Percentiles rank a stretch among this genome's conserved stretches.
Conservation (phyloP, 2,797 vertebrate species). For the Parotocinclus haroldoi region DNA sequence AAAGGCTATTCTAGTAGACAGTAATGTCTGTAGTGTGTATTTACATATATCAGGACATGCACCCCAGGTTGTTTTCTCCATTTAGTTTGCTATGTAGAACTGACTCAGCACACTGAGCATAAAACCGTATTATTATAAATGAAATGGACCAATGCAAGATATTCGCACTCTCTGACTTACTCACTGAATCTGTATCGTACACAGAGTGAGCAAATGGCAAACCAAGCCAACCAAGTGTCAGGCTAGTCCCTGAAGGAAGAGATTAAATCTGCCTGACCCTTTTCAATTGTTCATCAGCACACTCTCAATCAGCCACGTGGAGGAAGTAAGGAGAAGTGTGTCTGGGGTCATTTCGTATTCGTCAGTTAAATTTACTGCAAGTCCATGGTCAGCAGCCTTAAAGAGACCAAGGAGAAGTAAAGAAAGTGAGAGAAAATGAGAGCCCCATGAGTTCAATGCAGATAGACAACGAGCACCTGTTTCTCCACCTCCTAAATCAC, state of each 20-base stretch:
- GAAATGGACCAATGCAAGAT: slow-evolving; percentile 24
- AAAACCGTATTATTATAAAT: no score
- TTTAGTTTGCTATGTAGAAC: neutral
- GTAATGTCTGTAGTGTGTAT: no score
- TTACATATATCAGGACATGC: no score
- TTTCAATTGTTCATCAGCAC: slow-evolving; percentile 24
- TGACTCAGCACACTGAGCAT: neutral
- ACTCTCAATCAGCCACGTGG: slow-evolving; percentile 21
- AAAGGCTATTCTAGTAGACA: no score
- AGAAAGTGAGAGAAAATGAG: slow-evolving; percentile 9
- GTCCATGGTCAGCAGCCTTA: slow-evolving; percentile 39
- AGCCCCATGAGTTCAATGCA: slow-evolving; percentile 55
- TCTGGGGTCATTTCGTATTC: slow-evolving; percentile 51
- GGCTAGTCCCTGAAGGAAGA: slow-evolving; percentile 16
- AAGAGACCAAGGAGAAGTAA: slow-evolving; percentile 1
- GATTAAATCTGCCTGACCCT: slow-evolving; percentile 29
- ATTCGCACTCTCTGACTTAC: neutral
- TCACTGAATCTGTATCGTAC: slow-evolving; percentile 29
- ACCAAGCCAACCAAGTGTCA: slow-evolving; percentile 38
- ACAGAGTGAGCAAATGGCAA: slow-evolving; percentile 30
- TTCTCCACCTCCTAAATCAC: slow-evolving; percentile 61
- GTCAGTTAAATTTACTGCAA: slow-evolving; percentile 53
- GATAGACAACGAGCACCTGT: slow-evolving; percentile 63
- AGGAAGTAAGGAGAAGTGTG: slow-evolving; percentile 39
- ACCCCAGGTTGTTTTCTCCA: no score